Evolutionary conservation across 2,113 vertebrate genomes (phyloP), one percentile per base, ranked within the genome.

Genomic region (Danionella cerebrum): DNA sequence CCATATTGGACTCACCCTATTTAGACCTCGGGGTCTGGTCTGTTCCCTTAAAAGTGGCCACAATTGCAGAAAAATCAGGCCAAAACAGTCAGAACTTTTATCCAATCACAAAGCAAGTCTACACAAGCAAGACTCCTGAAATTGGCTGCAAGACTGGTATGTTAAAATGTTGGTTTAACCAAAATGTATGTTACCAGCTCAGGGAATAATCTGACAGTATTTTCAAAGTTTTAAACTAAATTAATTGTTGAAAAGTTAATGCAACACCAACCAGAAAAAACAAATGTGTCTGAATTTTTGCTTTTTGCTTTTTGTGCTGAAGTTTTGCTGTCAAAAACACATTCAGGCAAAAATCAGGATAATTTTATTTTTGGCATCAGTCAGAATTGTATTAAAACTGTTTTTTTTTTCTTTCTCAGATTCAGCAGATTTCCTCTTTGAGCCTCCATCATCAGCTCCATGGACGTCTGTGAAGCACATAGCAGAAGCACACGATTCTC

Each of bases 71-170:
- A 24, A 33, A 68, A 47, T 9, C 54, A 16, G 41, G 19, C 8
- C 55, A 45, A 29, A 53, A 41, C 13, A 33, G 39, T 11, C 38
- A 67, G 31, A 24, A 22, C 29, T 19, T 44, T 35, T 44, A 22
- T 67, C 45, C 39, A 10, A 14, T 65, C 13, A 41, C 29, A 19
- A 47, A 67, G 12, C 39, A 62, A 31, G n/a, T 10, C 11, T 70
- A 38, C 13, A 50, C 41, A 35, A 14, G 42, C 18, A 7, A 3
- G 2, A 51, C 52, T 29, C 45, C 19, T 3, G 22, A 41, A 7
- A 57, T 21, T 10, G 22, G 5, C 45, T 77, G 75, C 67, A 62
- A 24, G 14, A 57, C 42, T 53, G 75, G 75, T 67, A 24, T 24
- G n/a, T 8, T 11, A 3, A 9, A 33, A 9, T 1, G 9, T 6